phyloP scores from a whole-genome alignment of 2,113 vertebrate species.

The Brevimyrus niger region DNA sequence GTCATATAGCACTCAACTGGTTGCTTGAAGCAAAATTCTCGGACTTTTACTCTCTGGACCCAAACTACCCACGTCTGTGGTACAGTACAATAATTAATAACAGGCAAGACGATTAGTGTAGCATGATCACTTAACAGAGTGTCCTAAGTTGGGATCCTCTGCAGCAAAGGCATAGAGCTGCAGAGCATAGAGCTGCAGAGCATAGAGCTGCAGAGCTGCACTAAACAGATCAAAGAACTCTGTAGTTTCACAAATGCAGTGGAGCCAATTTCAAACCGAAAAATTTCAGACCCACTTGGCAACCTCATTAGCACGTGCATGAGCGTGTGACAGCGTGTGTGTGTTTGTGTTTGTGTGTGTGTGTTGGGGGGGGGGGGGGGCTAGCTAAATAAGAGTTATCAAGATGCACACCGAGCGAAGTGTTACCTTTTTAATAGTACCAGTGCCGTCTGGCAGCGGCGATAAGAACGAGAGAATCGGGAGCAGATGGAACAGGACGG shows the following conservation, averaged over 20 bases:
- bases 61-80: background rate
- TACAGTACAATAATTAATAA: background rate
- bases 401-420: constrained; percentile 8
- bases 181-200: too few species aligned
- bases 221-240: background rate
- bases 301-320: background rate
- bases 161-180: background rate
- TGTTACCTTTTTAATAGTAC: constrained; percentile 1
- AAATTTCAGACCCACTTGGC: background rate
- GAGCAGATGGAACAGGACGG: background rate
- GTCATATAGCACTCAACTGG: background rate
- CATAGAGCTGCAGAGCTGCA: background rate
- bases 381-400: constrained; percentile 2
- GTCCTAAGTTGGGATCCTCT: background rate
- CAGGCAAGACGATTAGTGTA: background rate
- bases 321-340: background rate
- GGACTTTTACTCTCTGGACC: background rate
- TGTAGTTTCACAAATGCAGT: background rate
- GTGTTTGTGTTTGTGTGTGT: background rate
- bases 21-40: background rate
- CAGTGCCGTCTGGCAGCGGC: background rate
- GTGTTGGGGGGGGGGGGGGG: too few species aligned
- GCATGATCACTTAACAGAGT: background rate
- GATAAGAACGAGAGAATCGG: background rate
- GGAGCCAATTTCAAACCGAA: background rate